Conservation (phyloP, 2,888 invertebrate genomes). For the Orthosia cruda region DNA sequence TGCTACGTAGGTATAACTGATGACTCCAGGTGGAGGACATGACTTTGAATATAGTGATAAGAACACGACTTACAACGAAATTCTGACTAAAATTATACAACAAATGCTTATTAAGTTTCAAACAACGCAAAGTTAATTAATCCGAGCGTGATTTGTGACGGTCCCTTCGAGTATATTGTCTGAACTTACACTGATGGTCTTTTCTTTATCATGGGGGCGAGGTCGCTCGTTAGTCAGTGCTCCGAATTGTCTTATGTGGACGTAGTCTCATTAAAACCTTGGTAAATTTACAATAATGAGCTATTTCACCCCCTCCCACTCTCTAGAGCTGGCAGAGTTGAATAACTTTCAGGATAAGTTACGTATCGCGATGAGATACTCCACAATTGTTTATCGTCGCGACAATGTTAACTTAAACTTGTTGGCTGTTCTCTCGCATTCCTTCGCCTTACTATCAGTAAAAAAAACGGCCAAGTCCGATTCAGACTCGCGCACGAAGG, state of each 20-base stretch:
- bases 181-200: constrained; percentile 23
- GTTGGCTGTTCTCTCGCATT: background rate
- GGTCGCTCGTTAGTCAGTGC: constrained; percentile 42
- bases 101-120: constrained; percentile 19
- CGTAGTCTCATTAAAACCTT: constrained; percentile 73
- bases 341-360: constrained; percentile 44
- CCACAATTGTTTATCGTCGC: constrained; percentile 35
- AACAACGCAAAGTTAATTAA: constrained; percentile 42
- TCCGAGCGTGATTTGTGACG: constrained; percentile 21
- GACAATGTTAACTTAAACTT: constrained; percentile 30
- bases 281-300: constrained; percentile 65
- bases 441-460: background rate
- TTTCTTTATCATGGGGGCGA: constrained; percentile 35
- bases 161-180: constrained; percentile 15
- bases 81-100: constrained; percentile 1
- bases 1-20: no score
- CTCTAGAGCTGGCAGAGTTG: constrained; percentile 11
- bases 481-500: no score
- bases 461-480: no score
- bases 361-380: constrained; percentile 24
- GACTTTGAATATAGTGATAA: no score
- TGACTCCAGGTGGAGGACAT: no score
- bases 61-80: background rate
- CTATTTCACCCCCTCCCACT: constrained; percentile 30
- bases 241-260: constrained; percentile 55